phyloP scores from a whole-genome alignment of 2,888 invertebrate genomes.

The Nudaria mundana region DNA sequence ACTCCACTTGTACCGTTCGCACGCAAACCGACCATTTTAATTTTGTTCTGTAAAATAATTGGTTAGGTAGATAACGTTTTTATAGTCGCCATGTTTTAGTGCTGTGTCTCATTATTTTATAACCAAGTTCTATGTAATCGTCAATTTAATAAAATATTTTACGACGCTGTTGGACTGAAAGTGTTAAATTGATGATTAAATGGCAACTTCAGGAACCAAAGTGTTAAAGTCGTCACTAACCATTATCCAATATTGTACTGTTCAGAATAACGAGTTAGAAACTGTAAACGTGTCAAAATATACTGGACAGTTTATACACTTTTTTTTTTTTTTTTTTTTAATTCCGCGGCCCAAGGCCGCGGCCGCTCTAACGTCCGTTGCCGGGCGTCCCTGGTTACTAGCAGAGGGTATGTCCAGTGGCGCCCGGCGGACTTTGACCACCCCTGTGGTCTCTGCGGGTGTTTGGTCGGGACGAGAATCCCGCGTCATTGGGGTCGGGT shows the following conservation, averaged over 20 bases:
- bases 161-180: background rate
- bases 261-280: slow-evolving; percentile 2
- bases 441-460: no score
- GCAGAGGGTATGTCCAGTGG: no score
- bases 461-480: no score
- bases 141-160: background rate
- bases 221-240: background rate
- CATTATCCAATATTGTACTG: background rate
- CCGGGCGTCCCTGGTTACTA: no score
- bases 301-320: no score
- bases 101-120: background rate
- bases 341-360: no score
- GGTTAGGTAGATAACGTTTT: background rate
- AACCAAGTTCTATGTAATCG: background rate
- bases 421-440: no score
- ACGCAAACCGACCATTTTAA: slow-evolving; percentile 14
- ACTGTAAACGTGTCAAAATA: slow-evolving; percentile 10
- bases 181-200: background rate
- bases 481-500: no score
- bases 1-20: slow-evolving; percentile 43
- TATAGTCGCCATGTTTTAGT: background rate
- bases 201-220: background rate
- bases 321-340: no score
- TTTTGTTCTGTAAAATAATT: slow-evolving; percentile 7
- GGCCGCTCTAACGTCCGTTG: no score